Evolutionary conservation across 1,140 invertebrate genomes (phyloP).

Genomic region (Leptinotarsa texana): DNA sequence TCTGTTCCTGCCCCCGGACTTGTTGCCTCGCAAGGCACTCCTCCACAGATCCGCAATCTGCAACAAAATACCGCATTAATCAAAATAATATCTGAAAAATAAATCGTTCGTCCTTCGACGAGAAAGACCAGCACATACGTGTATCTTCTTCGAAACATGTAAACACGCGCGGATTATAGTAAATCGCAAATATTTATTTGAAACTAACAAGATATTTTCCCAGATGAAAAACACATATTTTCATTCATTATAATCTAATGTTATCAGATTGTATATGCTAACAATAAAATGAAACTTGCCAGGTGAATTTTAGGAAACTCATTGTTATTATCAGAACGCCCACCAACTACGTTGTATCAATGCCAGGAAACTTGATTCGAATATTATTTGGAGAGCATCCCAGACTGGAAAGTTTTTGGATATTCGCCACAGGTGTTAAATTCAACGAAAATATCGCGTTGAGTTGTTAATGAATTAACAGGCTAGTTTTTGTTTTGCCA

Average conservation of each 20-base stretch:
- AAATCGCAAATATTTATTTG: slow-evolving; percentile 7
- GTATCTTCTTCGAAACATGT: neutral
- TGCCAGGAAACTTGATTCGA: too few species aligned
- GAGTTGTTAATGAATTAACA: too few species aligned
- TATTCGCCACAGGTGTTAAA: too few species aligned
- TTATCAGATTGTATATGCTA: too few species aligned
- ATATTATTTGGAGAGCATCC: too few species aligned
- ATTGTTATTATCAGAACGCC: too few species aligned
- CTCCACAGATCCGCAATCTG: slow-evolving; percentile 42
- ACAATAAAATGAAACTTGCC: too few species aligned
- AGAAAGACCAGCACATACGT: neutral
- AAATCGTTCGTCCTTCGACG: neutral
- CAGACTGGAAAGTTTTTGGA: too few species aligned
- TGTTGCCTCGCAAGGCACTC: slow-evolving; percentile 45
- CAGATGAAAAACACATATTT: neutral
- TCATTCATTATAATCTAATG: slow-evolving; percentile 3
- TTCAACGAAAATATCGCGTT: too few species aligned
- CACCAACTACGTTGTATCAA: too few species aligned
- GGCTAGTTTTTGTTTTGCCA: too few species aligned
- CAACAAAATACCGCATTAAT: slow-evolving; percentile 35
- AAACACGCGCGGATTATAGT: neutral
- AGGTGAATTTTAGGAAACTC: too few species aligned
- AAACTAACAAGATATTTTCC: neutral
- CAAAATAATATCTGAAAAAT: neutral
- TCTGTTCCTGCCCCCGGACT: slow-evolving; percentile 38